These are phyloP conservation scores for Tenebrio molitor DNA, from an alignment of 1,140 invertebrate species.

Conservation along the genomic window DNA sequence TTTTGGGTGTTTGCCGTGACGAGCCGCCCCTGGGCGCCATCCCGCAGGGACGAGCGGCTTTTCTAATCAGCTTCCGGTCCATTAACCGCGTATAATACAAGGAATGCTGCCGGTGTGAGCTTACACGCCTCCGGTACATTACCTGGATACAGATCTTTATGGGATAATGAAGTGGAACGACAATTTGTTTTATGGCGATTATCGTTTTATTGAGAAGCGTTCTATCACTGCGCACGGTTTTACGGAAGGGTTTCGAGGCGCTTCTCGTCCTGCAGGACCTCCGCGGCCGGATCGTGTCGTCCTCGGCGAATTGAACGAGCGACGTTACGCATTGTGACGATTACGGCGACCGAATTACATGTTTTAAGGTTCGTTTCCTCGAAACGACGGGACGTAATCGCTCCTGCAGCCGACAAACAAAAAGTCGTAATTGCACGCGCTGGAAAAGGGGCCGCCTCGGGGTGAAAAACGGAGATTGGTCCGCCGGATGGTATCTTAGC, in stretches of 20 bases:
- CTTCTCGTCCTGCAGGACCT: too few relatives aligned
- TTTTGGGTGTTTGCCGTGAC: too few relatives aligned
- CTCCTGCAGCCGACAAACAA: neutral
- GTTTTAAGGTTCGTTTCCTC: neutral
- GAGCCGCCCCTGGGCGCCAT: too few relatives aligned
- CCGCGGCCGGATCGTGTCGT: neutral
- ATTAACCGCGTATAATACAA: conserved; percentile 29
- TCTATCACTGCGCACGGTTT: neutral
- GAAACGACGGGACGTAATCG: neutral
- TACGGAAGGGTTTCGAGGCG: too few relatives aligned
- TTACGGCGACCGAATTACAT: conserved; percentile 1
- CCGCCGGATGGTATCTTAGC: too few relatives aligned
- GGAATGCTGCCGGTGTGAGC: conserved; percentile 23
- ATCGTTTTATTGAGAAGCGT: conserved; percentile 33
- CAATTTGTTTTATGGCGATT: conserved; percentile 36
- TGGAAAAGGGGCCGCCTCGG: neutral
- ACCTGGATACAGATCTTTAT: conserved; percentile 25
- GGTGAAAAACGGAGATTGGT: too few relatives aligned
- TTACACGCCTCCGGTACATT: conserved; percentile 18
- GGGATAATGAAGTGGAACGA: conserved; percentile 37
- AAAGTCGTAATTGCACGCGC: neutral
- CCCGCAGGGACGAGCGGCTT: conserved; percentile 4
- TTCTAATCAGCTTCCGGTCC: conserved; percentile 39
- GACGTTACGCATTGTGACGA: neutral
- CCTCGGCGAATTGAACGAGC: conserved; percentile 1